Conservation (phyloP, 2,888 invertebrate species). For the Agrochola litura region DNA sequence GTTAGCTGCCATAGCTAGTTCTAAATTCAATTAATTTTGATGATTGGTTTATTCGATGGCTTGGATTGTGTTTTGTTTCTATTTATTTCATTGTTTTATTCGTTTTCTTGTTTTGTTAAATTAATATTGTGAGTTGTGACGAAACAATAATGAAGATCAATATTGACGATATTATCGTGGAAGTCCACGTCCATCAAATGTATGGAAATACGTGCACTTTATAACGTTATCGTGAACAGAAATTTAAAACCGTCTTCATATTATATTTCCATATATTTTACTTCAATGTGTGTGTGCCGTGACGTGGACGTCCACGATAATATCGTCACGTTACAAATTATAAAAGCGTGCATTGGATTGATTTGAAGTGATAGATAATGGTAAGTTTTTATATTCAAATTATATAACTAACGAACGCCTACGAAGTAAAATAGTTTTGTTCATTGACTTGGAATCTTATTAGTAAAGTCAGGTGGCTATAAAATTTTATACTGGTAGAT, state of each 20-base stretch:
- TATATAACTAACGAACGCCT: not conserved
- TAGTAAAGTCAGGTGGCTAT: not conserved
- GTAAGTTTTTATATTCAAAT: constrained; percentile 5
- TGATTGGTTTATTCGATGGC: constrained; percentile 49
- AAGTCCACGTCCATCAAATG: not conserved
- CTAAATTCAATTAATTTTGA: constrained; percentile 67
- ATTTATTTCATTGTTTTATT: not conserved
- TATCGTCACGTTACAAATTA: not conserved
- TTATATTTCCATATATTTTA: not conserved
- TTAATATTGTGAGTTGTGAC: no score
- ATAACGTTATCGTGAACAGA: not conserved
- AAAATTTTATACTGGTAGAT: not conserved
- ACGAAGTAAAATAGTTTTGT: not conserved
- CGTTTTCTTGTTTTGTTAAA: not conserved
- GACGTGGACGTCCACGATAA: not conserved
- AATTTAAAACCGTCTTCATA: not conserved
- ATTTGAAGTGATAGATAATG: not conserved
- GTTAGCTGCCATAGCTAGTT: constrained; percentile 50
- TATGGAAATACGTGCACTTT: not conserved
- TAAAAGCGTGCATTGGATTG: not conserved
- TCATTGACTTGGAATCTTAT: not conserved
- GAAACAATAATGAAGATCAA: not conserved
- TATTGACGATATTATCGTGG: not conserved
- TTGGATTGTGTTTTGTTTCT: constrained; percentile 5
- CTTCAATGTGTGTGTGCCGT: not conserved